Conservation (phyloP, 2,113 vertebrate genomes). For the Struthio camelus region DNA sequence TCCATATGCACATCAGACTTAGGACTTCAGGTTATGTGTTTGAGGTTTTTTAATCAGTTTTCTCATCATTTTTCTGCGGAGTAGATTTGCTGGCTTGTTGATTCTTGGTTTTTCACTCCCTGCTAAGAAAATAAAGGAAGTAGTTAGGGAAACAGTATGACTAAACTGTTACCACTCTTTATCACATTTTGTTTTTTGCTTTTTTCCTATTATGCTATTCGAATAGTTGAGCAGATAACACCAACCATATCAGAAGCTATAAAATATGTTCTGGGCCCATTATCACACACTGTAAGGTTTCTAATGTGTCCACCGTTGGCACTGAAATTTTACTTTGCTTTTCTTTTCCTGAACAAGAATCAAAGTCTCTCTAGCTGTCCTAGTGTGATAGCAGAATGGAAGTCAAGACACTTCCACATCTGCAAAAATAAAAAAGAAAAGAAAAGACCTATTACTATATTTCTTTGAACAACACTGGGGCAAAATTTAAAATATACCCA, state of each 20-base stretch:
- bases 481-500: background rate
- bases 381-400: background rate
- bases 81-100: background rate
- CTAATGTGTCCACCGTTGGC: background rate
- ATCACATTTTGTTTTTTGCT: background rate
- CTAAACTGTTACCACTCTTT: background rate
- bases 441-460: background rate
- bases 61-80: slow-evolving; percentile 12
- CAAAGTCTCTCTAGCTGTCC: background rate
- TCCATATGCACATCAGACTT: background rate
- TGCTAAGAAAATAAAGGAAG: slow-evolving; percentile 56
- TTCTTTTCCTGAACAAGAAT: background rate
- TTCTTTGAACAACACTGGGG: background rate
- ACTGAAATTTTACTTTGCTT: background rate
- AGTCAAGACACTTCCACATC: background rate
- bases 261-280: background rate
- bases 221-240: background rate
- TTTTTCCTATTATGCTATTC: background rate
- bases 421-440: no score
- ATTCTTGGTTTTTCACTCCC: background rate
- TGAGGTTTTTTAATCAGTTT: slow-evolving; percentile 33
- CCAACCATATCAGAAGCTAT: background rate
- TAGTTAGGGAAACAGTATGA: background rate
- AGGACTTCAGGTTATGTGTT: background rate
- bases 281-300: background rate